Evolutionary conservation across 2,113 vertebrate species (phyloP).

Genomic region (Sinocyclocheilus grahami): DNA sequence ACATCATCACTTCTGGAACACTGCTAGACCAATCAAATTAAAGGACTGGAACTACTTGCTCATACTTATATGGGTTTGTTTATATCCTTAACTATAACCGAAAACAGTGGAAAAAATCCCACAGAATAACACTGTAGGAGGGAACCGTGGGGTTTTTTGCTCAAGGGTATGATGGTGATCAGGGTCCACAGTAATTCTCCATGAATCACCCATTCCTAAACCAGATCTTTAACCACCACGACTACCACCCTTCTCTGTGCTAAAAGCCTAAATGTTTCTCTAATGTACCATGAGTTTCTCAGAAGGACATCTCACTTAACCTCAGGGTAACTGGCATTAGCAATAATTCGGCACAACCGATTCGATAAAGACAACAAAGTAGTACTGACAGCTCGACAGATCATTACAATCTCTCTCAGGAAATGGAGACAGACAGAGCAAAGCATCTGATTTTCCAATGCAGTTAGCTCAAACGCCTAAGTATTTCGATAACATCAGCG

Average conservation of each 20-base stretch:
- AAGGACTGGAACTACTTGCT: neutral
- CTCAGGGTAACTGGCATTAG: conserved; percentile 12
- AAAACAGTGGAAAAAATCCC: neutral
- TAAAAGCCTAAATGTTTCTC: conserved; percentile 9
- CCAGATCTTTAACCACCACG: neutral
- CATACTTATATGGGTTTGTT: neutral
- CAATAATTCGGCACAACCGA: conserved; percentile 18
- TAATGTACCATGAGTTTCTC: conserved; percentile 46
- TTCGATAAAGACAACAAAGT: neutral
- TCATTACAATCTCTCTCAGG: conserved; percentile 24
- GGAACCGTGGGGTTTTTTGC: neutral
- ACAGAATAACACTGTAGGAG: neutral
- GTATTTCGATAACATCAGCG: too few species aligned
- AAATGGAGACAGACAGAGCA: conserved; percentile 17
- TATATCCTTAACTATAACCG: neutral
- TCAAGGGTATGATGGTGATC: conserved; percentile 16
- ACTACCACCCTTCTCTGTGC: neutral
- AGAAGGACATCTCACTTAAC: conserved; percentile 35
- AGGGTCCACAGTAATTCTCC: neutral
- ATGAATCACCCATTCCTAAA: conserved; percentile 27
- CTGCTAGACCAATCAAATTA: neutral
- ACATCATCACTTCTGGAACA: neutral
- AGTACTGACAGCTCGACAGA: conserved; percentile 18
- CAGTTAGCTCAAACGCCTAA: neutral
- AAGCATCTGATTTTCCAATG: conserved; percentile 34